Base-by-base conservation (phyloP, 2,888 invertebrate genomes). In the Sphaerophoria rueppellii region DNA sequence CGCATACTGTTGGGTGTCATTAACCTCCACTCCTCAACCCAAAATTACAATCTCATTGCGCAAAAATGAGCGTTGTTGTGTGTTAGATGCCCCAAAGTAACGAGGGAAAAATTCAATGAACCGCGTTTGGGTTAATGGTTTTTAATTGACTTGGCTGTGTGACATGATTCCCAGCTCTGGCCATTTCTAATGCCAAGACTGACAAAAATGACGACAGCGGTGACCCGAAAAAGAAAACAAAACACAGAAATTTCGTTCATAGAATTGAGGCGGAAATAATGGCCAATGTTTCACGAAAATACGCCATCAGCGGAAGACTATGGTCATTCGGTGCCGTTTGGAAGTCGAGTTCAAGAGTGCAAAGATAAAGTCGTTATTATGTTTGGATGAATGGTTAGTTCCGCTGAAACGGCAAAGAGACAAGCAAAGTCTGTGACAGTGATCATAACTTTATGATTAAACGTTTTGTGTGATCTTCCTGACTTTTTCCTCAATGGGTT, bases 121-220 rank as follows among this genome's bases (percentile, higher is more conserved):
- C 78, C 57, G 61, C 61, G 75, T 55, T 54, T 14, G 75, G 75
- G 75, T 83, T 83, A 80, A 85, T 81, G 69, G 81, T 58, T 83
- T 79, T 50, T 74, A 80, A 85, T 81, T 85, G 77, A 81, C 80
- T 75, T 37, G 11, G 24, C 58, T 11, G 80, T 72, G 75, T 80
- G 85, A 77, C 85, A 85, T 77, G 81, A 85, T 85, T 85, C 85
- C 85, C 85, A 85, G 52, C 63, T 73, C 63, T 11, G 52, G 52
- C 40, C n/a, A 24, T 12, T 76, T 77, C 81, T 85, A 85, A 85
- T 77, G 75, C 50, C 6, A 16, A 5, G 24, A n/a, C n/a, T 6
- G 6, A 48, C 7, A 48, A 9, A 6, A 16, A 52, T 52, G 65
- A 34, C 50, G 46, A 24, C 55, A 63, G 24, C 35, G 24, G 24